These are phyloP conservation scores for Solenopsis invicta DNA, from an alignment of 1,140 invertebrate species.

Conservation along the genomic window DNA sequence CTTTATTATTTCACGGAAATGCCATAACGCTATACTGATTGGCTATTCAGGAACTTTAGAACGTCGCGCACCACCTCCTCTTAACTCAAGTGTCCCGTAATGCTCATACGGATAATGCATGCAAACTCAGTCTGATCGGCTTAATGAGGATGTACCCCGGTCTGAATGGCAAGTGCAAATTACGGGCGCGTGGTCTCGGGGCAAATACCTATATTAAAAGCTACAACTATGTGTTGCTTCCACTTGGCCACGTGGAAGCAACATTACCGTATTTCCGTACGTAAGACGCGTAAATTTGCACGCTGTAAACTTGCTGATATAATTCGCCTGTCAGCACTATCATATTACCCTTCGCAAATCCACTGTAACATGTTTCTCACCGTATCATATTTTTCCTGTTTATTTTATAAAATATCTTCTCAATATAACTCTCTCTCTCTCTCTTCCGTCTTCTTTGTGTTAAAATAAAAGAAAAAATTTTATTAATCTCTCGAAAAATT, in stretches of 20 bases:
- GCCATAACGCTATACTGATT: conserved; percentile 43
- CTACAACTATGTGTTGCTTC: conserved; percentile 25
- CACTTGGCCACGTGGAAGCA: neutral
- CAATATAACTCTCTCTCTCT: too few relatives aligned
- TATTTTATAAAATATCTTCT: neutral
- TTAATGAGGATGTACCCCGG: conserved; percentile 76
- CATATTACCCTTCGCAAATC: neutral
- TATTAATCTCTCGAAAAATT: neutral
- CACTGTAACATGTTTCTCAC: neutral
- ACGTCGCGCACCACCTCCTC: conserved; percentile 28
- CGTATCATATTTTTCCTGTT: too few relatives aligned
- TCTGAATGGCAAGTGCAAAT: conserved; percentile 75
- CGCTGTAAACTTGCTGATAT: neutral
- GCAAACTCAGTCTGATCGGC: conserved; percentile 72
- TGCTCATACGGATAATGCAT: conserved; percentile 69
- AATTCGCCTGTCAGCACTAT: neutral
- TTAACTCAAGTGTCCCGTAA: conserved; percentile 48
- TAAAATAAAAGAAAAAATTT: neutral
- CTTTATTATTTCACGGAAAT: conserved; percentile 57
- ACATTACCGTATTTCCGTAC: conserved; percentile 11
- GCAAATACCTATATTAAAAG: conserved; percentile 65
- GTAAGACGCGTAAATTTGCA: neutral
- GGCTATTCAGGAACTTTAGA: conserved; percentile 44
- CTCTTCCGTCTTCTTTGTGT: neutral
- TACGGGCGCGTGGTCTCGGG: conserved; percentile 56